These are phyloP conservation scores for Metallyticus violacea DNA, from an alignment of 2,888 invertebrate species.

Conservation along the genomic window DNA sequence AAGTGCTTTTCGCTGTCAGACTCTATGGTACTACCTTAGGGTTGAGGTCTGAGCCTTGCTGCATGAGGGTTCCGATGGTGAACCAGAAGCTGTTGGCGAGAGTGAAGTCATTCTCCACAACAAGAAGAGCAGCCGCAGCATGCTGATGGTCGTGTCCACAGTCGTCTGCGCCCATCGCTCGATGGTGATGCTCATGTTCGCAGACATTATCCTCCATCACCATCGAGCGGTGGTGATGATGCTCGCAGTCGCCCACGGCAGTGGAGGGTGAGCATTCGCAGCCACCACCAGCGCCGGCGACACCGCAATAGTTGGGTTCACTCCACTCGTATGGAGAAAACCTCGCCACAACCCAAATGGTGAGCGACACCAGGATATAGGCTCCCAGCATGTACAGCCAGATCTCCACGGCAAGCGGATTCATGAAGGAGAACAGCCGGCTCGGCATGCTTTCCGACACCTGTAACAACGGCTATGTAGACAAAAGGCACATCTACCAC, in stretches of 20 bases:
- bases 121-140: constrained; percentile 39
- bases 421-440: constrained; percentile 56
- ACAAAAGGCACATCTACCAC: neutral
- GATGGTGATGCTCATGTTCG: neutral
- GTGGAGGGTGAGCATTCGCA: neutral
- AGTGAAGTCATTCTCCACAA: constrained; percentile 56
- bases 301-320: constrained; percentile 40
- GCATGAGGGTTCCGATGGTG: constrained; percentile 58
- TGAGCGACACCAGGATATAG: constrained; percentile 53
- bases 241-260: neutral
- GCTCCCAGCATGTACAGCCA: constrained; percentile 56
- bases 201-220: neutral
- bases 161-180: neutral
- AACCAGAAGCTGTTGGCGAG: constrained; percentile 59
- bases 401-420: constrained; percentile 56
- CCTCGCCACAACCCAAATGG: constrained; percentile 57
- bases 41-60: constrained; percentile 52
- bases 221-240: neutral
- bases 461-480: constrained; percentile 32
- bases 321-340: constrained; percentile 59
- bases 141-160: neutral
- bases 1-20: constrained; percentile 83
- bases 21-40: constrained; percentile 55
- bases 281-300: neutral
- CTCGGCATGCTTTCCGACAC: constrained; percentile 49